Evolutionary conservation across 2,113 vertebrate genomes (phyloP).

Genomic region (Takifugu bimaculatus): DNA sequence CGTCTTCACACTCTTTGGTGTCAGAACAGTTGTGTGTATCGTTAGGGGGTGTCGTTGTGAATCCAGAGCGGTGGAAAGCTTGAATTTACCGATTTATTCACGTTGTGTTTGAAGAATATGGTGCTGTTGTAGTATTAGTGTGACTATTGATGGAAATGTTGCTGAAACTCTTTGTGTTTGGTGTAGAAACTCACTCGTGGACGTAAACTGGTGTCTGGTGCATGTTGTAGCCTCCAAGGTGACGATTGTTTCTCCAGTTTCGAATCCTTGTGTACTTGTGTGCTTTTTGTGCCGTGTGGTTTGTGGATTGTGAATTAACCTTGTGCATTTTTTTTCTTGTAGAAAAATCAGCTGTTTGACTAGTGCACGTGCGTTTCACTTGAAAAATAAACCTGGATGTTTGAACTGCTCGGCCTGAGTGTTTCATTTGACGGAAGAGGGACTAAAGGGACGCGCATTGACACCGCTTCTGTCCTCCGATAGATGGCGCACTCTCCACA

Average conservation of each 20-base stretch:
- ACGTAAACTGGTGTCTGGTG: neutral
- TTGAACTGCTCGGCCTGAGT: neutral
- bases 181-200: no score
- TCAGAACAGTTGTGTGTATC: neutral
- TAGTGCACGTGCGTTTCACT: neutral
- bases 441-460: neutral
- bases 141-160: neutral
- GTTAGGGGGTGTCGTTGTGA: constrained; percentile 26
- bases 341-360: no score
- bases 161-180: no score
- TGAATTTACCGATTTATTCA: neutral
- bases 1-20: constrained; percentile 2
- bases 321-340: neutral
- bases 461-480: constrained; percentile 28
- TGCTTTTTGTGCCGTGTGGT: constrained; percentile 41
- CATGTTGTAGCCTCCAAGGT: constrained; percentile 14
- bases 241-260: neutral
- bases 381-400: neutral
- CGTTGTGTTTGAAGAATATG: neutral
- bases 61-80: constrained; percentile 3
- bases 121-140: neutral
- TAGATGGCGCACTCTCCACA: constrained; percentile 74
- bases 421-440: neutral
- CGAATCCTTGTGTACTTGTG: constrained; percentile 8
- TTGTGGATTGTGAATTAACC: constrained; percentile 2